A percentile compares a stretch with the other conserved stretches of the same genome.
Evolutionary conservation across 2,113 vertebrate genomes (phyloP).

Genomic region (Morone chrysops): DNA sequence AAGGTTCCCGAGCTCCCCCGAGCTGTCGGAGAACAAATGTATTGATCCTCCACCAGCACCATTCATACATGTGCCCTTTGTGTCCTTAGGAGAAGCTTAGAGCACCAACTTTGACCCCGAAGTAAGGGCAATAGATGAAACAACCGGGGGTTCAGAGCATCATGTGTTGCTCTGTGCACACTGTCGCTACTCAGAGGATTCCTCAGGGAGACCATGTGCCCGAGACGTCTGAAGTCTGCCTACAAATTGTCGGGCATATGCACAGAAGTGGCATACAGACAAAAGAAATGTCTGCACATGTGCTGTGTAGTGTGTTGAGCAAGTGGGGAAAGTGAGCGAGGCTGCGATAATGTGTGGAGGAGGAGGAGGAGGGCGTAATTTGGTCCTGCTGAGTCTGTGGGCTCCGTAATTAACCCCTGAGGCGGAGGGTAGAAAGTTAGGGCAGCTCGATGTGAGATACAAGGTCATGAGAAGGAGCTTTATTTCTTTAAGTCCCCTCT

Average conservation of each 20-base stretch:
- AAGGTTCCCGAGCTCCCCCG: slow-evolving; percentile 28
- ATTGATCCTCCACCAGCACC: slow-evolving; percentile 34
- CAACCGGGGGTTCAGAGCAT: not conserved
- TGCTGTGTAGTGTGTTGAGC: slow-evolving; percentile 15
- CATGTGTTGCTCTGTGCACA: not conserved
- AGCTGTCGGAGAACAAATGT: slow-evolving; percentile 34
- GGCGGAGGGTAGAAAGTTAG: slow-evolving; percentile 44
- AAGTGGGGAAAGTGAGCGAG: not conserved
- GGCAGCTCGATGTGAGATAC: slow-evolving; percentile 36
- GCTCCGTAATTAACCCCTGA: slow-evolving; percentile 64
- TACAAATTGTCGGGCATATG: not conserved
- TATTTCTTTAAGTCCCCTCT: not conserved
- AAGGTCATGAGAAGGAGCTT: slow-evolving; percentile 32
- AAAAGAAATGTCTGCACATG: slow-evolving; percentile 30
- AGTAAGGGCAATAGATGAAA: not conserved
- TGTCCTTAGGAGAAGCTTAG: slow-evolving; percentile 24
- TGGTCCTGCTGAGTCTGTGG: slow-evolving; percentile 22
- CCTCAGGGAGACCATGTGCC: not conserved
- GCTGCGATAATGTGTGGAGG: not conserved
- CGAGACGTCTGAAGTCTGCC: not conserved
- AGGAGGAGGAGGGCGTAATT: not conserved
- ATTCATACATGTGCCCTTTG: not conserved
- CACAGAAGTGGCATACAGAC: slow-evolving; percentile 20
- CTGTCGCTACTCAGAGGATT: not conserved
- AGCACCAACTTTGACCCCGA: slow-evolving; percentile 13